These are phyloP conservation scores for Drosophila navojoa DNA, from an alignment of 1,140 invertebrate genomes.

Conservation along the genomic window DNA sequence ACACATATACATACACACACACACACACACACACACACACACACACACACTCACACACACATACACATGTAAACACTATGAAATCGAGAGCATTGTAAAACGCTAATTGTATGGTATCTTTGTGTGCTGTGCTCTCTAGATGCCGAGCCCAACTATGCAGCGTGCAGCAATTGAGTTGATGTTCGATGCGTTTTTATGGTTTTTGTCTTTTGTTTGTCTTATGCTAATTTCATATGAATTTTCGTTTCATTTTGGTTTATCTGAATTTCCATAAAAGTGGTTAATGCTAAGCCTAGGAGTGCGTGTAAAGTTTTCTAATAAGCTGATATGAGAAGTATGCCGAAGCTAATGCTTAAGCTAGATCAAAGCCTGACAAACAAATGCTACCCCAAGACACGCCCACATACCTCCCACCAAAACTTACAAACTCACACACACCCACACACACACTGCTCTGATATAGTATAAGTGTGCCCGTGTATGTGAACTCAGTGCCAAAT, in stretches of 20 bases:
- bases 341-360: constrained; percentile 37
- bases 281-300: constrained; percentile 29
- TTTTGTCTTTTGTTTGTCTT: constrained; percentile 59
- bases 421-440: constrained; percentile 24
- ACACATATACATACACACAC: constrained; percentile 18
- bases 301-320: constrained; percentile 44
- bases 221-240: constrained; percentile 47
- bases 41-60: constrained; percentile 32
- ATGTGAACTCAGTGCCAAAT: not conserved
- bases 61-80: constrained; percentile 24
- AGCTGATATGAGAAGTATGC: constrained; percentile 11
- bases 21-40: constrained; percentile 35
- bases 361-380: constrained; percentile 53
- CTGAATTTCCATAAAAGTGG: constrained; percentile 30
- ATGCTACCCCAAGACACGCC: constrained; percentile 42
- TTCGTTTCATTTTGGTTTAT: constrained; percentile 36
- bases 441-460: constrained; percentile 8
- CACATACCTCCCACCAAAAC: constrained; percentile 1
- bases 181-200: constrained; percentile 43
- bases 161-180: constrained; percentile 66
- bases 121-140: constrained; percentile 58
- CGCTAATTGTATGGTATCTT: constrained; percentile 70
- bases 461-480: not conserved
- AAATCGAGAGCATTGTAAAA: constrained; percentile 29
- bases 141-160: constrained; percentile 61